These are phyloP conservation scores for Maconellicoccus hirsutus DNA, from an alignment of 1,140 invertebrate genomes.

Conservation along the genomic window DNA sequence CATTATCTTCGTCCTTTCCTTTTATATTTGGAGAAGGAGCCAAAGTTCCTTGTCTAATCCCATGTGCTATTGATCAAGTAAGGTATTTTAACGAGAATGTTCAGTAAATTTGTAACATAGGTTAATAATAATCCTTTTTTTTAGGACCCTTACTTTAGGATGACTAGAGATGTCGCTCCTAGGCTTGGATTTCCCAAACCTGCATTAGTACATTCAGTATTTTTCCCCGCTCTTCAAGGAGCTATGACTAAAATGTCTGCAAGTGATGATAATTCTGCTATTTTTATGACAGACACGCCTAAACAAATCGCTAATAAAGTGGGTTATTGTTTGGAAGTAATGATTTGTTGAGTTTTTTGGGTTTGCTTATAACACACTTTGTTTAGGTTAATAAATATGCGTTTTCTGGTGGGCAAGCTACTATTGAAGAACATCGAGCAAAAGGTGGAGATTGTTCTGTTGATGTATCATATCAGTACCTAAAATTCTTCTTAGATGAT, in stretches of 20 bases:
- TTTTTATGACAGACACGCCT: constrained; percentile 87
- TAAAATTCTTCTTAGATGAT: constrained; percentile 92
- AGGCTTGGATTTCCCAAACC: constrained; percentile 79
- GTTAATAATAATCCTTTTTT: constrained; percentile 10
- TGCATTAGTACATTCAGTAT: constrained; percentile 84
- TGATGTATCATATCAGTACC: constrained; percentile 92
- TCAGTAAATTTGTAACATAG: constrained; percentile 20
- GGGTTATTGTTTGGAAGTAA: background rate
- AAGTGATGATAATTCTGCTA: constrained; percentile 84
- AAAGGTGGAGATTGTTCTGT: constrained; percentile 90
- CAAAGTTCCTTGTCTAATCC: constrained; percentile 85
- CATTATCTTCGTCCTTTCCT: constrained; percentile 90
- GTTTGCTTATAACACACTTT: background rate
- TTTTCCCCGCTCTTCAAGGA: constrained; percentile 93
- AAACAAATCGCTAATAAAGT: constrained; percentile 97
- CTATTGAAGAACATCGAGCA: constrained; percentile 82
- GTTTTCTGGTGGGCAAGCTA: constrained; percentile 90
- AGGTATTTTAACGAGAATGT: background rate
- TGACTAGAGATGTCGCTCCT: constrained; percentile 94
- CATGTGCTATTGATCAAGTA: constrained; percentile 96
- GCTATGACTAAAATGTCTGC: constrained; percentile 98
- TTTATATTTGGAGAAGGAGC: constrained; percentile 76
- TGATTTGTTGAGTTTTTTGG: background rate
- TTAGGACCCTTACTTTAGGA: constrained; percentile 93
- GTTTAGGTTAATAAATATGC: constrained; percentile 91